Conservation (phyloP, 2,797 vertebrate genomes). For the Danionella dracula region DNA sequence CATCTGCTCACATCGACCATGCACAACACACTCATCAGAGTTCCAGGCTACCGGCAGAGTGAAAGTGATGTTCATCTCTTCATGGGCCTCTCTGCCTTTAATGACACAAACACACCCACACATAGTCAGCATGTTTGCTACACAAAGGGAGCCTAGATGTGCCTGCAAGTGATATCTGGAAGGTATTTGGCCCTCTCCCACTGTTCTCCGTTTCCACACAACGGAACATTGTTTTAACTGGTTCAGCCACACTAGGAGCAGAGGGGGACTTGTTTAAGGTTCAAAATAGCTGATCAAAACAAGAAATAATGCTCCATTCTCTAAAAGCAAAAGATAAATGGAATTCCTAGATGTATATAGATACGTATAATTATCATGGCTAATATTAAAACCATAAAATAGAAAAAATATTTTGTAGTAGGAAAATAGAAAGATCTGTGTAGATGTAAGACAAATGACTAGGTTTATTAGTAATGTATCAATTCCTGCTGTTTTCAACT, state of each 20-base stretch:
- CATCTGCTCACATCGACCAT: conserved; percentile 93
- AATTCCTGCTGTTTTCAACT: no score
- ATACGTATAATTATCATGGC: no score
- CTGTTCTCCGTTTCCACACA: conserved; percentile 18
- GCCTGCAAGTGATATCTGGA: conserved; percentile 15
- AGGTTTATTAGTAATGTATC: no score
- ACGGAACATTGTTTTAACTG: conserved; percentile 30
- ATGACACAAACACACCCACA: conserved; percentile 1
- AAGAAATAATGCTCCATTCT: no score
- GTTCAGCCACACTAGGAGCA: background rate
- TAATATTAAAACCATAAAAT: no score
- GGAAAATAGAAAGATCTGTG: no score
- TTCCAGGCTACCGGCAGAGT: conserved; percentile 92
- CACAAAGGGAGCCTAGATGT: background rate
- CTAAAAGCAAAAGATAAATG: no score
- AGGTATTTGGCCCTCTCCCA: conserved; percentile 6
- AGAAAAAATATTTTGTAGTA: no score
- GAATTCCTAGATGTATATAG: no score
- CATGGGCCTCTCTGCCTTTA: conserved; percentile 88
- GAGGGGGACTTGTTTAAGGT: no score
- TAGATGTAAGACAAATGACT: no score
- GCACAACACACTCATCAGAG: conserved; percentile 91
- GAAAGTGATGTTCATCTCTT: conserved; percentile 97
- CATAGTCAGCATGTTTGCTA: background rate
- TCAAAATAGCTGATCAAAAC: no score